Percentiles rank a stretch among this genome's conserved stretches.
These are phyloP conservation scores for Philaethria dido DNA, from an alignment of 2,888 invertebrate species.

Conservation along the genomic window DNA sequence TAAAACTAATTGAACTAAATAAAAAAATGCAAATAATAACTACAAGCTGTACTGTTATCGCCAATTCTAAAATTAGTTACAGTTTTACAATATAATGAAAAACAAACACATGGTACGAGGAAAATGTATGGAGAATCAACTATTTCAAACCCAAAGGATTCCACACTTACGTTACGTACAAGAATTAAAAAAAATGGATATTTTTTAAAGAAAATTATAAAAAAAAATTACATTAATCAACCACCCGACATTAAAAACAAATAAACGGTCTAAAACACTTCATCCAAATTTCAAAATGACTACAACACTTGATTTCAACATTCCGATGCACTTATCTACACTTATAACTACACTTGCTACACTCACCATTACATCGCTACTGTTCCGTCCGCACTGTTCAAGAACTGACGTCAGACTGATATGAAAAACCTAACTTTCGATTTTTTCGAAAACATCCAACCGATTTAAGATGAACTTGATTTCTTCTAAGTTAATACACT, in stretches of 20 bases:
- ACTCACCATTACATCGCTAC: slow-evolving; percentile 79
- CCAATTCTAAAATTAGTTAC: slow-evolving; percentile 8
- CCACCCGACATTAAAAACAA: slow-evolving; percentile 36
- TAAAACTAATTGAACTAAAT: background rate
- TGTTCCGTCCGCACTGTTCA: slow-evolving; percentile 60
- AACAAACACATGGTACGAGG: slow-evolving; percentile 12
- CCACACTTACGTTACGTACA: background rate
- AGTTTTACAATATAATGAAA: background rate
- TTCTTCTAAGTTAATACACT: slow-evolving; percentile 21
- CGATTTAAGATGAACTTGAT: slow-evolving; percentile 53
- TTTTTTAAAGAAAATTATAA: background rate
- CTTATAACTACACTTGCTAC: slow-evolving; percentile 63
- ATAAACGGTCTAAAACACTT: slow-evolving; percentile 49
- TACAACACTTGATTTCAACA: slow-evolving; percentile 35
- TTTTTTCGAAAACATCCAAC: slow-evolving; percentile 76
- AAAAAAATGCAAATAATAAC: background rate
- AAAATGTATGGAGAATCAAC: background rate
- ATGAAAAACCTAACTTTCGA: slow-evolving; percentile 62
- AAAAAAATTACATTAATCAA: slow-evolving; percentile 10
- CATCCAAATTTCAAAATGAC: slow-evolving; percentile 8
- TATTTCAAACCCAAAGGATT: slow-evolving; percentile 6
- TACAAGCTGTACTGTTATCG: slow-evolving; percentile 6
- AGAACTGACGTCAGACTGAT: slow-evolving; percentile 70
- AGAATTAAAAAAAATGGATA: background rate
- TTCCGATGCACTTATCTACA: slow-evolving; percentile 48